Evolutionary conservation across 2,113 vertebrate species (phyloP).

Genomic region (Sclerurus mexicanus): DNA sequence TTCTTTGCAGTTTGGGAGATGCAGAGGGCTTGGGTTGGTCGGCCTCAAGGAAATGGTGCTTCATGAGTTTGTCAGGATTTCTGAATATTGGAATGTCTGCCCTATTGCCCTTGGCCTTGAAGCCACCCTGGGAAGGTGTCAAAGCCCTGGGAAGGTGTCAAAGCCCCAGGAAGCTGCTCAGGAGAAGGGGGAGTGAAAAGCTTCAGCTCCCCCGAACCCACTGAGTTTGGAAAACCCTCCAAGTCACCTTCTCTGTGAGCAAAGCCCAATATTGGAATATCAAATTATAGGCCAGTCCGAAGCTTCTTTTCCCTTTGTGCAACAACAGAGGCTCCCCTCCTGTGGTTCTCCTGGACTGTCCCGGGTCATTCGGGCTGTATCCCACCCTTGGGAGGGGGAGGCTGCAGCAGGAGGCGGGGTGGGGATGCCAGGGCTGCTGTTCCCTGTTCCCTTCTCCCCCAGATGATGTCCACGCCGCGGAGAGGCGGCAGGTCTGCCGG

Average conservation of each 20-base stretch:
- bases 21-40: neutral
- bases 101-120: neutral
- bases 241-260: neutral
- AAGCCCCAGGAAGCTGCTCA: neutral
- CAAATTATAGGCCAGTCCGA: accelerated
- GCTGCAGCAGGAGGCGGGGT: neutral
- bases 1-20: neutral
- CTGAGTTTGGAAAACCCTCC: neutral
- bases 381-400: accelerated
- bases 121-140: neutral
- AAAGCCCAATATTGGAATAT: neutral
- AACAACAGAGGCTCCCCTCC: accelerated
- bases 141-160: neutral
- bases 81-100: neutral
- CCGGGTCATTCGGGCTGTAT: accelerated
- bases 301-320: neutral
- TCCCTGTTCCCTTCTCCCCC: neutral
- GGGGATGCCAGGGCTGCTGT: accelerated
- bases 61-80: accelerated
- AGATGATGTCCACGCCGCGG: conserved; percentile 76
- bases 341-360: accelerated
- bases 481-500: conserved; percentile 82
- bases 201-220: neutral
- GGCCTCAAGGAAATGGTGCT: neutral
- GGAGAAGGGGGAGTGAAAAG: neutral